Base-by-base conservation (phyloP, 2,113 vertebrate genomes). In the Misgurnus anguillicaudatus region DNA sequence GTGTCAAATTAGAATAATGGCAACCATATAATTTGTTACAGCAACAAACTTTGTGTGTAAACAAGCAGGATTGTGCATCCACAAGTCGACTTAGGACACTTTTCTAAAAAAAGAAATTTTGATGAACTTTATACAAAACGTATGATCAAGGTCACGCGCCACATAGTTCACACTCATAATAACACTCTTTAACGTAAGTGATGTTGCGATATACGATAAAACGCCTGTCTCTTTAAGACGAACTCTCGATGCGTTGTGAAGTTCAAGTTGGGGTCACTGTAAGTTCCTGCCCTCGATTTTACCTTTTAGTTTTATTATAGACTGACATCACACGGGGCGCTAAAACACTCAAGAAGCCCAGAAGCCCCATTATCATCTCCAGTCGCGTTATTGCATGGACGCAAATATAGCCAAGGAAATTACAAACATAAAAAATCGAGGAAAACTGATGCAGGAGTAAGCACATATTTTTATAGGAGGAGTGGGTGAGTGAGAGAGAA, bases 201-300 rank as follows among this genome's bases (percentile, higher is more conserved):
- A 39, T 13, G 42, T 38, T 75, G 83, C 81, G 86, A 84, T 80
- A 77, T 85, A 86, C 75, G 86, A 80, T 61, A 70, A 83, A 83
- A 78, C 67, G 86, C 85, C 90, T 93, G 93, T 93, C 92, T 89
- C 93, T 94, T 94, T 94, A 94, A 94, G 92, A 89, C 89, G 45
- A 82, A 81, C 79, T 80, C 69, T 57, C 80, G 80, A 91, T 87
- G 90, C 92, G 92, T 88, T 87, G 91, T 88, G 87, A 91, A 90
- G 93, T 94, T 94, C 91, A 93, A 90, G 90, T 92, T 86, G 91
- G 90, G 94, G 94, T 94, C 94, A 94, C 83, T 80, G 78, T 79
- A 91, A 94, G 94, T 94, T 94, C 93, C 91, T 94, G 94, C 92
- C 94, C 94, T 93, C 90, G 83, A 86, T 87, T 89, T 94, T 94